phyloP scores from a whole-genome alignment of 1,140 invertebrate species.

The Calycopis cecrops region DNA sequence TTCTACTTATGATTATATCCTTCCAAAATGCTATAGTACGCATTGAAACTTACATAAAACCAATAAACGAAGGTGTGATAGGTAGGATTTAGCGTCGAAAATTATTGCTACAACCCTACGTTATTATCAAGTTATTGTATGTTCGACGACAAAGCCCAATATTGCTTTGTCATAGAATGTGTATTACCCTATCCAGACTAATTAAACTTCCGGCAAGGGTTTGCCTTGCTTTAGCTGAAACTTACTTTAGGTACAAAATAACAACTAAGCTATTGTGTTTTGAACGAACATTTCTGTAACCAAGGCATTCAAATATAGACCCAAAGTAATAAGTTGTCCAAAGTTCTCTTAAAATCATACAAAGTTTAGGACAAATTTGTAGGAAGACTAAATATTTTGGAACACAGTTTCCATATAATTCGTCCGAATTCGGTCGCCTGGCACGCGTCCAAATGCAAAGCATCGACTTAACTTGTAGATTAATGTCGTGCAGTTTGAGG shows the following conservation, averaged over 20 bases:
- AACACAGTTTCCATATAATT: slow-evolving; percentile 10
- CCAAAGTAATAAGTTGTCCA: not conserved
- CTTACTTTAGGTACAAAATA: not conserved
- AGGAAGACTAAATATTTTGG: slow-evolving; percentile 4
- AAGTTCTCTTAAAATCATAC: not conserved
- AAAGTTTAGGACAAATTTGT: not conserved
- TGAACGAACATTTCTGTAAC: too few relatives aligned
- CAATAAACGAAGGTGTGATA: too few relatives aligned
- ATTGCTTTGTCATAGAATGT: too few relatives aligned
- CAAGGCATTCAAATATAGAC: not conserved
- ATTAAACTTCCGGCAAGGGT: not conserved
- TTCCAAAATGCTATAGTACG: too few relatives aligned
- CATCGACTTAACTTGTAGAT: slow-evolving; percentile 7
- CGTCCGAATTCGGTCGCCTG: too few relatives aligned
- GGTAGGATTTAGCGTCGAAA: too few relatives aligned
- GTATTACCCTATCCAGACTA: not conserved
- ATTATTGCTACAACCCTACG: too few relatives aligned
- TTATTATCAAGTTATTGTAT: too few relatives aligned
- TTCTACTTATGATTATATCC: too few relatives aligned
- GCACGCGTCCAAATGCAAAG: slow-evolving; percentile 12
- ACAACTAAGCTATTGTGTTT: too few relatives aligned
- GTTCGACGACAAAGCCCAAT: too few relatives aligned
- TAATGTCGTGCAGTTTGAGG: not conserved
- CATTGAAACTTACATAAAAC: too few relatives aligned
- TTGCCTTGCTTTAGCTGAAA: not conserved